Evolutionary conservation across 2,888 invertebrate genomes (phyloP).

Genomic region (Lacanobia oleracea): DNA sequence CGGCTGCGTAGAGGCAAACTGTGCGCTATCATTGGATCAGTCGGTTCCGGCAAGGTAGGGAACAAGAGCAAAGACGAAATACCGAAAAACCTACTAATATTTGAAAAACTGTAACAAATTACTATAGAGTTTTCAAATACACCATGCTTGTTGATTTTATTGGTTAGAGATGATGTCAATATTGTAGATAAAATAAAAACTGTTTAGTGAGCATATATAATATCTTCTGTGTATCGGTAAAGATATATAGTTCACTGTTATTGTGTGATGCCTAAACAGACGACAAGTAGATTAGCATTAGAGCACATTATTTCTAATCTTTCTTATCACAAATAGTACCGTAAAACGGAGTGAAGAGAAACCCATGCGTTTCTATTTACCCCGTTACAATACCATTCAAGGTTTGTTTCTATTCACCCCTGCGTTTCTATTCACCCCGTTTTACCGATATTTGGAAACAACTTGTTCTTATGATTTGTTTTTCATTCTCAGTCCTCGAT

Average conservation of each 20-base stretch:
- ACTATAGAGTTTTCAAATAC: neutral
- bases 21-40: constrained; percentile 94
- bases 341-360: too few species aligned
- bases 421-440: too few species aligned
- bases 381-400: too few species aligned
- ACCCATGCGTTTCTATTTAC: too few species aligned
- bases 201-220: neutral
- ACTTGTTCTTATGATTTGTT: constrained; percentile 58
- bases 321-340: too few species aligned
- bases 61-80: neutral
- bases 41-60: constrained; percentile 93
- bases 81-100: neutral
- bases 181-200: neutral
- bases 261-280: neutral
- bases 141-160: neutral
- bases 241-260: constrained; percentile 4
- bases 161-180: neutral
- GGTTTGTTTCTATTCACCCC: too few species aligned
- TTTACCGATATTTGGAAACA: constrained; percentile 20
- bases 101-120: neutral
- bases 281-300: too few species aligned
- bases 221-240: neutral
- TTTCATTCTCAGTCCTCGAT: constrained; percentile 90
- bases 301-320: constrained; percentile 2
- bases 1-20: constrained; percentile 90